These are phyloP conservation scores for Cirrhinus molitorella DNA, from an alignment of 2,797 vertebrate genomes.

Conservation along the genomic window DNA sequence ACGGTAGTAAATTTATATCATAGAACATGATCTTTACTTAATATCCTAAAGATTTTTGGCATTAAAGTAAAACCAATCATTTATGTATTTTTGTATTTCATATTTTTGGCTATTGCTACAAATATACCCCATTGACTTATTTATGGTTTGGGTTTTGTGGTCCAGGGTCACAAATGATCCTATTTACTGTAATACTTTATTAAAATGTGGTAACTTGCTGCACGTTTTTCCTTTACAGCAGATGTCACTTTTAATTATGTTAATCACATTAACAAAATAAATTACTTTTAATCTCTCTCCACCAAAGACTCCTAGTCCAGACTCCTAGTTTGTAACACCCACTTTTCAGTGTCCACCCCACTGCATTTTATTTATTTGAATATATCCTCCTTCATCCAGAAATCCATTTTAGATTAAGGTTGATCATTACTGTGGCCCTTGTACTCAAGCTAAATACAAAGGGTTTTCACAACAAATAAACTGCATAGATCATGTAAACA, in stretches of 20 bases:
- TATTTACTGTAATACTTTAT: neutral
- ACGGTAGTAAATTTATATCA: too few species aligned
- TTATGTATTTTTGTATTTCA: too few species aligned
- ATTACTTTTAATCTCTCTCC: neutral
- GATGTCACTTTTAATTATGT: too few species aligned
- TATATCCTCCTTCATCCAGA: neutral
- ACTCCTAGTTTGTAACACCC: neutral
- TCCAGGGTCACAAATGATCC: too few species aligned
- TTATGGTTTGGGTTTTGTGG: too few species aligned
- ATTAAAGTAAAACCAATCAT: too few species aligned
- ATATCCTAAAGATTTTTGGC: too few species aligned
- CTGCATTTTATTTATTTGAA: neutral
- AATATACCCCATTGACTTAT: too few species aligned
- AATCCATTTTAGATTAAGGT: neutral
- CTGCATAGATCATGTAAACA: neutral
- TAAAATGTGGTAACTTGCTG: neutral
- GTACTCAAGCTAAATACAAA: neutral
- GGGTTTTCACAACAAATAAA: neutral
- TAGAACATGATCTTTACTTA: too few species aligned
- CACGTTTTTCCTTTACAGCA: neutral
- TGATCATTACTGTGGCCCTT: neutral
- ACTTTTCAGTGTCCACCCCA: neutral
- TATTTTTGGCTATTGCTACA: too few species aligned
- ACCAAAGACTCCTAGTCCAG: neutral
- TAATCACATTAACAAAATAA: neutral